Conservation (phyloP, 2,797 vertebrate species). For the Amniataba percoides region DNA sequence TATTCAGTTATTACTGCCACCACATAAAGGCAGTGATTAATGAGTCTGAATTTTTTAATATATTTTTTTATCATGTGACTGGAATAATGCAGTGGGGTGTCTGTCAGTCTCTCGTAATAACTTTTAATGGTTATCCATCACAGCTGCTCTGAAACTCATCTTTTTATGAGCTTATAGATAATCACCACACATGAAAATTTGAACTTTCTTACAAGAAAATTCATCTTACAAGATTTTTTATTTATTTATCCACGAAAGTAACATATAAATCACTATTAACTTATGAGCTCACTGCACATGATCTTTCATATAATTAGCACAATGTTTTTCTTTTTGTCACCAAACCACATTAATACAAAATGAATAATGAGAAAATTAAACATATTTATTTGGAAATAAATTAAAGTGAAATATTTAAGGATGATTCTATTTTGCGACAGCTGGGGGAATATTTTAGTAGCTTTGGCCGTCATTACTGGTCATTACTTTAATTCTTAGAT, state of each 20-base stretch:
- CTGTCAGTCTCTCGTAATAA: background rate
- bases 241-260: background rate
- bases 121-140: background rate
- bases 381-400: too few relatives aligned
- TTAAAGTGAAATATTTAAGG: too few relatives aligned
- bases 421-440: too few relatives aligned
- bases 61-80: background rate
- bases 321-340: too few relatives aligned
- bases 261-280: background rate
- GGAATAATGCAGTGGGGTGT: background rate
- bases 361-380: too few relatives aligned
- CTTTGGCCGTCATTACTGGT: too few relatives aligned
- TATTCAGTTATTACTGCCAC: constrained; percentile 8
- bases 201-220: background rate
- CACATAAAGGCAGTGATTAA: constrained; percentile 23
- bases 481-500: too few relatives aligned
- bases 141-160: constrained; percentile 10
- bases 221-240: background rate
- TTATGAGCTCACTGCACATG: background rate
- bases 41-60: constrained; percentile 5
- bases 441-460: too few relatives aligned
- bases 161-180: background rate
- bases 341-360: too few relatives aligned
- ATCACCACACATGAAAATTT: background rate
- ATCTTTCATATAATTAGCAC: too few relatives aligned